Evolutionary conservation across 2,888 invertebrate species (phyloP).

Genomic region (Anthrax anthrax): DNA sequence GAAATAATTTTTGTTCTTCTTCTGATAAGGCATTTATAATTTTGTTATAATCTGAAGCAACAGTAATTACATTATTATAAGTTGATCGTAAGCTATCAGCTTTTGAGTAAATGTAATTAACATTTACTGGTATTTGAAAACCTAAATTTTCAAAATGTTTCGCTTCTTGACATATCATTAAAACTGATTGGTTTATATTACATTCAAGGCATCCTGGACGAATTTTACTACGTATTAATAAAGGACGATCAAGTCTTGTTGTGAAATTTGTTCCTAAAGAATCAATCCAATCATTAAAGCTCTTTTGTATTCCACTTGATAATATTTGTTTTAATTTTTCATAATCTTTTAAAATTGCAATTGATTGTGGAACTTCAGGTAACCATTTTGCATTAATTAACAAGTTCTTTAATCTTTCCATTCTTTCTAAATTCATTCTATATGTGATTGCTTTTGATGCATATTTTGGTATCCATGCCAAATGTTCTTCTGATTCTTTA

Average conservation of each 20-base stretch:
- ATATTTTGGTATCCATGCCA: constrained; percentile 53
- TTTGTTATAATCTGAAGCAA: constrained; percentile 63
- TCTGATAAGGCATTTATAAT: constrained; percentile 60
- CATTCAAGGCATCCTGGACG: constrained; percentile 56
- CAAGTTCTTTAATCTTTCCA: constrained; percentile 45
- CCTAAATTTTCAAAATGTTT: constrained; percentile 57
- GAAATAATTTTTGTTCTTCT: constrained; percentile 64
- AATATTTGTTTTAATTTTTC: constrained; percentile 22
- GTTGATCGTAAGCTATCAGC: constrained; percentile 44
- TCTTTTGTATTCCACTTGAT: constrained; percentile 34
- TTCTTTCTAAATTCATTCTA: constrained; percentile 48
- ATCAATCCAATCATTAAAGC: constrained; percentile 43
- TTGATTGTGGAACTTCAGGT: constrained; percentile 55
- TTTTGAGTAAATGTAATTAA: constrained; percentile 48
- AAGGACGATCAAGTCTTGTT: constrained; percentile 47
- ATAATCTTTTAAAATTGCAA: constrained; percentile 42
- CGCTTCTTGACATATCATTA: constrained; percentile 58
- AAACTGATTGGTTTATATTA: constrained; percentile 55
- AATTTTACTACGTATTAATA: constrained; percentile 53
- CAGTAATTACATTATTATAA: constrained; percentile 54
- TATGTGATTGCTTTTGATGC: constrained; percentile 58
- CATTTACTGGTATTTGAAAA: constrained; percentile 52
- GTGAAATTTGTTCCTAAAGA: constrained; percentile 45
- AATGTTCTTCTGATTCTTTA: constrained; percentile 43
- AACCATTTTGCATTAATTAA: constrained; percentile 66